A percentile compares a stretch with the other conserved stretches of the same genome.
These are phyloP conservation scores for Papilio helenus DNA, from an alignment of 1,140 invertebrate genomes.

Conservation along the genomic window DNA sequence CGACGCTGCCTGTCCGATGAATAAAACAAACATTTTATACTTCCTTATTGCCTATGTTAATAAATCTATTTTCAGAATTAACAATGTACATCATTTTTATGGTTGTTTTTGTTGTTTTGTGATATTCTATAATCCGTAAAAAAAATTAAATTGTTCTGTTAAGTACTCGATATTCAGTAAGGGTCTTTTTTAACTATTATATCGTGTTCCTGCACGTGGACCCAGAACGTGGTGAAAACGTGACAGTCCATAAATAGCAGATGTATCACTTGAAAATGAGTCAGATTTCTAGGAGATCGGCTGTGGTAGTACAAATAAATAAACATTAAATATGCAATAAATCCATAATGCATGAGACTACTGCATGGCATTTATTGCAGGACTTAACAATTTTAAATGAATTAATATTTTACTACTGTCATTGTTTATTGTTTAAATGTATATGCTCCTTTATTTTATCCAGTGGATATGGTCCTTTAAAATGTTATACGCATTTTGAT, in stretches of 20 bases:
- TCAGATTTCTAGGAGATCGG: conserved; percentile 13
- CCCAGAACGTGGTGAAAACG: conserved; percentile 20
- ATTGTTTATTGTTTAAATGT: background rate
- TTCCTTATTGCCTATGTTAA: conserved; percentile 31
- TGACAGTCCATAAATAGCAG: conserved; percentile 33
- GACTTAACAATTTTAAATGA: background rate
- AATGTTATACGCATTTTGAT: background rate
- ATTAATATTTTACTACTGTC: background rate
- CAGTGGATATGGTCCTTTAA: background rate
- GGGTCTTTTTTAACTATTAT: background rate
- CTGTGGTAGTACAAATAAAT: background rate
- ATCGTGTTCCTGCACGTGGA: conserved; percentile 8
- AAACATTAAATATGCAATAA: conserved; percentile 15
- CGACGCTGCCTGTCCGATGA: conserved; percentile 22
- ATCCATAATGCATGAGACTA: background rate
- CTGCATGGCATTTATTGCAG: conserved; percentile 13
- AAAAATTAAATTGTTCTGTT: background rate
- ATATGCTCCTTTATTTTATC: background rate
- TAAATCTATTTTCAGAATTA: conserved; percentile 8
- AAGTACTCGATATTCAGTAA: background rate
- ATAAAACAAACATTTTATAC: conserved; percentile 34
- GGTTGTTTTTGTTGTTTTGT: background rate
- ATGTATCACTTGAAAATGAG: conserved; percentile 37
- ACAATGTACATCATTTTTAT: background rate
- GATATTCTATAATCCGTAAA: background rate